These are phyloP conservation scores for Chromobotia macracanthus DNA, from an alignment of 2,797 vertebrate genomes.

Conservation along the genomic window DNA sequence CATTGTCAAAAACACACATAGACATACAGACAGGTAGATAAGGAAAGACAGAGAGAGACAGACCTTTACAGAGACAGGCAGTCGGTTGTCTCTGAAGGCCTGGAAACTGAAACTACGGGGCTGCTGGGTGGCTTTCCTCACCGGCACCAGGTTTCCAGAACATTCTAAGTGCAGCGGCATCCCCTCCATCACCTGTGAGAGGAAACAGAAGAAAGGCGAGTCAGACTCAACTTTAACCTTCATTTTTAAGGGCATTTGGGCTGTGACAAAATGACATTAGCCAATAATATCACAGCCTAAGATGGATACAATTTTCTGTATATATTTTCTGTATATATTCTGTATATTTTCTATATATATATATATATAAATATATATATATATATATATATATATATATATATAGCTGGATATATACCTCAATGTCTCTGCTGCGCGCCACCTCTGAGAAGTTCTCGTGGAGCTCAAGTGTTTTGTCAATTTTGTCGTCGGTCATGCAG, in stretches of 20 bases:
- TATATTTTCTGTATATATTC: too few relatives aligned
- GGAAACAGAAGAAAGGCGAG: constrained; percentile 25
- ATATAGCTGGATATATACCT: too few relatives aligned
- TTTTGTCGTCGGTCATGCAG: constrained; percentile 98
- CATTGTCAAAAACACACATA: constrained; percentile 30
- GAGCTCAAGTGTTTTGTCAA: constrained; percentile 97
- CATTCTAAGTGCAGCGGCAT: constrained; percentile 93
- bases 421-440: constrained; percentile 96
- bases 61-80: constrained; percentile 94
- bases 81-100: constrained; percentile 91
- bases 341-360: too few relatives aligned
- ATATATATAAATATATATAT: too few relatives aligned
- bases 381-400: too few relatives aligned
- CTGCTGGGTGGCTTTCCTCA: constrained; percentile 91
- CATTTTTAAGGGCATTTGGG: too few relatives aligned
- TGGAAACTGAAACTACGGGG: constrained; percentile 95
- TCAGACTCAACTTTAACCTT: too few relatives aligned
- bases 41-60: constrained; percentile 54
- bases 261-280: too few relatives aligned
- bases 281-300: too few relatives aligned
- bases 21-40: constrained; percentile 30
- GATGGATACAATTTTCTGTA: too few relatives aligned
- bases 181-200: constrained; percentile 89
- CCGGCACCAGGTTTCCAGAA: constrained; percentile 92
- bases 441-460: constrained; percentile 97